These are phyloP conservation scores for Euura lappo DNA, from an alignment of 1,140 invertebrate species.

Conservation along the genomic window DNA sequence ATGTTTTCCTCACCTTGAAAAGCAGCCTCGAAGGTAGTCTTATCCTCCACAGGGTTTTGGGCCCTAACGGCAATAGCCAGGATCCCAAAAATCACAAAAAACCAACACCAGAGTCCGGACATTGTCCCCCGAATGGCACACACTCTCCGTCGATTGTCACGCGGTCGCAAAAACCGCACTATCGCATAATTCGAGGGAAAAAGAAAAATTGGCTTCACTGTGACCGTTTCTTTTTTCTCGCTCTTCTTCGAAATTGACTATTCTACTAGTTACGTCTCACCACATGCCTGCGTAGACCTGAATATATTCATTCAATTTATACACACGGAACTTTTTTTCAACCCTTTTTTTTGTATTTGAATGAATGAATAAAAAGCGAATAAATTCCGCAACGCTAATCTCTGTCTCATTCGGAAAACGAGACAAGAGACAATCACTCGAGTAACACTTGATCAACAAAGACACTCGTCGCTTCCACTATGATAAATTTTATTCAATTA, in stretches of 20 bases:
- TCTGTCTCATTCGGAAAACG: too few relatives aligned
- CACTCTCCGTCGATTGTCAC: constrained; percentile 20
- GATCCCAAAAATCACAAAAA: constrained; percentile 46
- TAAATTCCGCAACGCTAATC: too few relatives aligned
- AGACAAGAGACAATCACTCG: too few relatives aligned
- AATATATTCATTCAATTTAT: not conserved
- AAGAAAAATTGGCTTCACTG: too few relatives aligned
- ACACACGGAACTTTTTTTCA: not conserved
- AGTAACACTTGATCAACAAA: too few relatives aligned
- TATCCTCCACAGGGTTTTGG: constrained; percentile 53
- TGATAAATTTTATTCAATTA: too few relatives aligned
- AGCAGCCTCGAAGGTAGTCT: constrained; percentile 62
- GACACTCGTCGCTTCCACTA: too few relatives aligned
- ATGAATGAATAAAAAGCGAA: not conserved
- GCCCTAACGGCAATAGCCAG: constrained; percentile 37
- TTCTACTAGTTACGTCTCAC: too few relatives aligned
- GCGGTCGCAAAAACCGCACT: not conserved
- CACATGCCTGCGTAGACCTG: too few relatives aligned
- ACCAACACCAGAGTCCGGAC: constrained; percentile 39
- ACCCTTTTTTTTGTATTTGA: not conserved
- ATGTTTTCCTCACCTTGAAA: constrained; percentile 61
- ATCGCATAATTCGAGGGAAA: too few relatives aligned
- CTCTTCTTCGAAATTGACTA: too few relatives aligned
- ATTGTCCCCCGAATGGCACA: constrained; percentile 38
- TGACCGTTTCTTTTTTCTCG: too few relatives aligned